These are phyloP conservation scores for Xyrichtys novacula DNA, from an alignment of 2,797 vertebrate genomes.

Conservation along the genomic window DNA sequence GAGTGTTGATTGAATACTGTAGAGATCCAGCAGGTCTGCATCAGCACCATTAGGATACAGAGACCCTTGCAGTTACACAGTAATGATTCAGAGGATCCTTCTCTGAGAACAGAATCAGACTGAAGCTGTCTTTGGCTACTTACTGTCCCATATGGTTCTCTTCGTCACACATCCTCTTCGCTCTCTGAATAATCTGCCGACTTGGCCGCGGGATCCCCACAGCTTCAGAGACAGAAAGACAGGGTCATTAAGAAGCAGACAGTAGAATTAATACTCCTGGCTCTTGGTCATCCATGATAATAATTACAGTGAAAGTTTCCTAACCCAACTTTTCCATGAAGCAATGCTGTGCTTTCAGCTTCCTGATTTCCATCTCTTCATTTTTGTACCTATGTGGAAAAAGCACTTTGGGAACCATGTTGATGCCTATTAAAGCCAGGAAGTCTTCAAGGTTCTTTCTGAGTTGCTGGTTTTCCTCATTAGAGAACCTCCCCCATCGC, in stretches of 20 bases:
- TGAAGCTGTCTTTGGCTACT: conserved; percentile 15
- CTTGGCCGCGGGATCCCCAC: conserved; percentile 76
- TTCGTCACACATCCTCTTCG: conserved; percentile 71
- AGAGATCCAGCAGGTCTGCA: background rate
- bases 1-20: background rate
- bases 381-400: conserved; percentile 66
- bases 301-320: background rate
- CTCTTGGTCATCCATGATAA: background rate
- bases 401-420: conserved; percentile 67
- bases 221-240: conserved; percentile 55
- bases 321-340: conserved; percentile 73
- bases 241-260: background rate
- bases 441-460: conserved; percentile 74
- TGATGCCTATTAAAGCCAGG: conserved; percentile 72
- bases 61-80: too few relatives aligned
- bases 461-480: conserved; percentile 70
- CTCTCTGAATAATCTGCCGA: conserved; percentile 60
- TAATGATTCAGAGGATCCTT: too few relatives aligned
- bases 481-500: conserved; percentile 66
- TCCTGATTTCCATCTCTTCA: conserved; percentile 42
- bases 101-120: background rate
- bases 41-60: background rate
- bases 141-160: conserved; percentile 76
- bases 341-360: conserved; percentile 38
- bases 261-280: background rate